Evolutionary conservation across 2,113 vertebrate genomes (phyloP), one percentile per base, ranked within the genome.

Genomic region (Coptodon rendalli): DNA sequence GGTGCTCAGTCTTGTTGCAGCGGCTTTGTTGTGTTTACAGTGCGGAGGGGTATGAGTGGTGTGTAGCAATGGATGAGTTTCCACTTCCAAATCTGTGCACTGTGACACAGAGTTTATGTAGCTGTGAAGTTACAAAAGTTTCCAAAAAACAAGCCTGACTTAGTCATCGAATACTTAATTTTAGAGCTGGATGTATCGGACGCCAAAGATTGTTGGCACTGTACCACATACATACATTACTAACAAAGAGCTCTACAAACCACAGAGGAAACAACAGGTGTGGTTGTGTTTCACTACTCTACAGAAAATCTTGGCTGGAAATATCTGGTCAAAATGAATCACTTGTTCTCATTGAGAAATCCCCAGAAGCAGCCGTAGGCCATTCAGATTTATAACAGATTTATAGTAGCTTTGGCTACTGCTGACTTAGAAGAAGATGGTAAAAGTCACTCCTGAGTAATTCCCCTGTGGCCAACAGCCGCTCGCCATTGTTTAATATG

Each of bases 361-460:
- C 83, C 57, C 57, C 34, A 24, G 61, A 38, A 68, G 56, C 61
- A 68, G 10, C 31, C 16, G 43, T 3, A 59, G 36, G 8, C 7
- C 9, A 3, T 45, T 38, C 53, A 80, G 86, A 91, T 89, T 45
- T 27, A 9, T 71, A 71, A 24, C 48, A 82, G 85, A 84, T 89
- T 89, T 71, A 89, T 73, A 56, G 10, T 40, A 24, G 9, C 6
- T 76, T 57, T 54, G 79, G 57, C 40, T 29, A 2, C 81, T 9
- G 24, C 71, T 5, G 34, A 80, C 52, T 81, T n/a, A 27, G 54
- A 63, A 11, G 73, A 66, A 57, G 73, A 78, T 22, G 9, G 52
- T 83, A 86, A 73, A 84, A 82, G 87, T 86, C 71, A 6, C 17
- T 8, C n/a, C n/a, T 87, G 66, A 92, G 82, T 88, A 9, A 78